Evolutionary conservation across 2,113 vertebrate genomes (phyloP), one percentile per base, ranked within the genome.

Genomic region (Myiozetetes cayanensis): DNA sequence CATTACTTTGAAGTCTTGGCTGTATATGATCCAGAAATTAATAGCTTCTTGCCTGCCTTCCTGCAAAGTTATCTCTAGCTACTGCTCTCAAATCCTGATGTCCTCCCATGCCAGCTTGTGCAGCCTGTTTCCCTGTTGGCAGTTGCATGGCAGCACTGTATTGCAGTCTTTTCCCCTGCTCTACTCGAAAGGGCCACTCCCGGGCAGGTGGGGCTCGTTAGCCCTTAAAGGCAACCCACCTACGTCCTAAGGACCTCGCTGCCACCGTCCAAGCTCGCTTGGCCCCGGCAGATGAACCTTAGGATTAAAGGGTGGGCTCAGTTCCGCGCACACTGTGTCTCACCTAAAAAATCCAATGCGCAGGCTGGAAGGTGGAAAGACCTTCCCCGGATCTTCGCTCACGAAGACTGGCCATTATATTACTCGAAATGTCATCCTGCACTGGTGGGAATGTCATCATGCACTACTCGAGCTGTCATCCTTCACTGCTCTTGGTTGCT

Each of bases 31-130:
- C 58, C 30, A 56, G 62, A 80, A 47, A 41, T 52, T 33, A 76
- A 52, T 31, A 35, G 30, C 33, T 87, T 58, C 44, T 39, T 43
- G 11, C 50, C 56, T 88, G 44, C 62, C 71, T 62, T 87, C 28
- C 53, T 20, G 5, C 18, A 55, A 39, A 43, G 21, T 15, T 63
- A 28, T 70, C 37, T 78, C n/a, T 66, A 52, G n/a, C 50, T 85
- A 9, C n/a, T 85, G 24, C 55, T 68, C 49, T 47, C 33, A n/a
- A 50, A 72, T 71, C 65, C 43, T 47, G 66, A 12, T 56, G 22
- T 19, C 22, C 35, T 63, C 4, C 43, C 0, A 0, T 41, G 76
- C n/a, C 47, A 62, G 44, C 37, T 50, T 5, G 1, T 2, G 0
- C 31, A 14, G 8, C 53, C 44, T 10, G 3, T 2, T 2, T 5